Percentiles rank a stretch among this genome's conserved stretches.
phyloP scores from a whole-genome alignment of 2,113 vertebrate species.

The Prunella himalayana region DNA sequence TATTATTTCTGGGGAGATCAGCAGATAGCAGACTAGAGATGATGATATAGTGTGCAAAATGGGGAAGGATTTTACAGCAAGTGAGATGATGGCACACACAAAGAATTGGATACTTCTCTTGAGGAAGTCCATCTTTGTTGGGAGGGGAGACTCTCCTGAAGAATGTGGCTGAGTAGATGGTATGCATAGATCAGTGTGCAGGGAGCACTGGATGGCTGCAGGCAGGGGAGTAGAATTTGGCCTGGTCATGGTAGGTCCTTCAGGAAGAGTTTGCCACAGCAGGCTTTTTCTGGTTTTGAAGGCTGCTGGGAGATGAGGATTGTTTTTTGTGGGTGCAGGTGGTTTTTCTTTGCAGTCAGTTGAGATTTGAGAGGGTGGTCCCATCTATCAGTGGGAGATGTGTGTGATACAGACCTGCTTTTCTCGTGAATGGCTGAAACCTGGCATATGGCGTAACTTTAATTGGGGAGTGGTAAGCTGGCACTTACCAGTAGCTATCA shows the following conservation, averaged over 20 bases:
- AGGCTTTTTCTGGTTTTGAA: background rate
- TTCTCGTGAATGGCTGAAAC: background rate
- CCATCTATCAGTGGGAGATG: fast-evolving
- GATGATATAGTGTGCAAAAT: background rate
- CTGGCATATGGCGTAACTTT: background rate
- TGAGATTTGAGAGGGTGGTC: background rate
- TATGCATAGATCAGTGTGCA: fast-evolving
- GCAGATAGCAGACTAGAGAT: background rate
- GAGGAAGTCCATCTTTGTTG: background rate
- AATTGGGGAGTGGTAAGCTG: background rate
- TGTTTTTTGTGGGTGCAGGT: background rate
- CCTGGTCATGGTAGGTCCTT: background rate
- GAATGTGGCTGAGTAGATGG: background rate
- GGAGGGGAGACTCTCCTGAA: background rate
- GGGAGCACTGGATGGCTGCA: fast-evolving
- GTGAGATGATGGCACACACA: fast-evolving
- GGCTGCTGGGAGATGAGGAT: background rate
- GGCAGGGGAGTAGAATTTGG: background rate
- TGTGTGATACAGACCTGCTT: background rate
- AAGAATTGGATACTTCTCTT: fast-evolving
- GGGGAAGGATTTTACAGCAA: background rate
- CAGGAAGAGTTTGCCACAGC: background rate
- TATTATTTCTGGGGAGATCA: background rate
- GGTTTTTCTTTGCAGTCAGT: background rate
- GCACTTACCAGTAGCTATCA: background rate